A percentile compares a stretch with the other conserved stretches of the same genome.
Evolutionary conservation across 2,888 invertebrate species (phyloP).

Genomic region (Callosobruchus maculatus): DNA sequence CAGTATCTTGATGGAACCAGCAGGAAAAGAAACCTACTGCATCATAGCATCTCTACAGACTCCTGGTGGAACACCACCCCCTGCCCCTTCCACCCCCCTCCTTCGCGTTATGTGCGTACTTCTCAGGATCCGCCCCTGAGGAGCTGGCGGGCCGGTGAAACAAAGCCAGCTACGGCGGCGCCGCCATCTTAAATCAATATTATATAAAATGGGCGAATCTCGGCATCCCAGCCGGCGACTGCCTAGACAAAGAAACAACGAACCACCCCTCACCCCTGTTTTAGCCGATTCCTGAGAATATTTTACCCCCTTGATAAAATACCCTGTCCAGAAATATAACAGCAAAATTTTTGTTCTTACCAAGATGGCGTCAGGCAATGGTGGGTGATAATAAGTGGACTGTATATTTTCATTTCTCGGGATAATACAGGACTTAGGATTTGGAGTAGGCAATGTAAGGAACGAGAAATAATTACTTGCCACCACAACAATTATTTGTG

Average conservation of each 20-base stretch:
- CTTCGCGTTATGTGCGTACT: neutral
- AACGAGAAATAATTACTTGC: too few relatives aligned
- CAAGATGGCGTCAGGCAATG: too few relatives aligned
- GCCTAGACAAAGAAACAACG: constrained; percentile 44
- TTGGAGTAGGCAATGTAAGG: too few relatives aligned
- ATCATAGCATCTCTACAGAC: neutral
- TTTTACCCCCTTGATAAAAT: too few relatives aligned
- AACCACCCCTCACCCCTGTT: constrained; percentile 15
- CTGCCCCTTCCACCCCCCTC: constrained; percentile 11
- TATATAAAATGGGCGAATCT: constrained; percentile 51
- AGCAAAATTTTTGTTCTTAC: too few relatives aligned
- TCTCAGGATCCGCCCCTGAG: neutral
- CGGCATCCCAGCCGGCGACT: constrained; percentile 27
- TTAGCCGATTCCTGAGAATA: too few relatives aligned
- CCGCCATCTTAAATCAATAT: constrained; percentile 51
- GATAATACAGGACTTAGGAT: too few relatives aligned
- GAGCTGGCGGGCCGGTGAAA: neutral
- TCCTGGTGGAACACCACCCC: neutral
- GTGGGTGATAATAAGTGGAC: too few relatives aligned
- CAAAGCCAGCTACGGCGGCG: constrained; percentile 26
- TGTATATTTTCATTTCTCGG: too few relatives aligned
- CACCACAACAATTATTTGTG: too few relatives aligned
- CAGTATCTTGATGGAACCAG: neutral
- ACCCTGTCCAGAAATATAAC: too few relatives aligned
- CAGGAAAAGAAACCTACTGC: neutral